Base-by-base conservation (phyloP, 2,113 vertebrate genomes). In the Calonectris borealis region DNA sequence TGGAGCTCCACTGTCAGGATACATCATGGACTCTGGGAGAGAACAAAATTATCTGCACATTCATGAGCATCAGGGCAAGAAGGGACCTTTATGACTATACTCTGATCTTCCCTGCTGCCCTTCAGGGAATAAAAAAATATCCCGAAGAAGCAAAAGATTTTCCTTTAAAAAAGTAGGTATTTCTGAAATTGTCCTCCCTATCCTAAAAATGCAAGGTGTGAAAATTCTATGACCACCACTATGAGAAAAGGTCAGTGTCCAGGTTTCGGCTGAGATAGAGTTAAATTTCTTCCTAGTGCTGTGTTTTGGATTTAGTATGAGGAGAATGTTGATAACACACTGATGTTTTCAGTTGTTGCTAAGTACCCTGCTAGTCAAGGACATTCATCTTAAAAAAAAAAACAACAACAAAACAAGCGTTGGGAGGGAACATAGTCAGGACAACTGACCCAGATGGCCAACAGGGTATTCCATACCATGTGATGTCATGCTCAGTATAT, bases 1-100 rank as follows among this genome's bases (percentile, higher is more conserved):
- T 12, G 96, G 96, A 90, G 87, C 68, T 60, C 96, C 96, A 29
- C 60, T 94, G 79, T 98, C 98, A 19, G 98, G 91, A 95, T 98
- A 98, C 29, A 95, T 86, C 81, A 97, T 89, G 65, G 95, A 90
- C 76, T 97, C 98, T 98, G 69, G 69, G 78, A 81, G 70, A 86
- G 51, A 70, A 44, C n/a, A 57, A 93, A 86, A 82, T 87, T 87
- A 92, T 92, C 69, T 75, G 70, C 69, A 70, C 36, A 46, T 40
- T 81, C 55, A 90, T 71, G 57, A 82, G 51, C 57, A 81, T 86
- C 38, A 65, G 62, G 69, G 32, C 49, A 73, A 90, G 54, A 85
- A 88, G 40, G 80, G 60, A 73, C 31, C 31, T 61, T 89, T 84
- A 68, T 66, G 58, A 88, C 71, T 77, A 66, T 91, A 60, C 19